Evolutionary conservation across 2,797 vertebrate species (phyloP).

Genomic region (Pipistrellus pygmaeus): DNA sequence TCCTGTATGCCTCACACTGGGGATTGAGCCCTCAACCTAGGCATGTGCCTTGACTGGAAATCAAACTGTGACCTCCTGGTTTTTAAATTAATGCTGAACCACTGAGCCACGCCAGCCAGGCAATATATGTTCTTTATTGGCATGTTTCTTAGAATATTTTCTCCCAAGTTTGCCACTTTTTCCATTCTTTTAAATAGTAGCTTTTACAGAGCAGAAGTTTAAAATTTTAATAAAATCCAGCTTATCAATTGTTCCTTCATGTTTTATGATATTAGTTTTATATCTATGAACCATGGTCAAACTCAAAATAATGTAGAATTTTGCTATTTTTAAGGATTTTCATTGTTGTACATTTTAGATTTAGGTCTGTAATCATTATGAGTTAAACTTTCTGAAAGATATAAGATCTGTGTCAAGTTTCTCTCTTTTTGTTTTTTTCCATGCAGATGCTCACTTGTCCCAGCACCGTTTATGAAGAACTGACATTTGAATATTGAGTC

Average conservation of each 20-base stretch:
- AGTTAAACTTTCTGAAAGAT: neutral
- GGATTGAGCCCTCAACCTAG: too few species aligned
- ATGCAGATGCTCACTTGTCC: neutral
- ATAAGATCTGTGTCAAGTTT: neutral
- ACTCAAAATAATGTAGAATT: neutral
- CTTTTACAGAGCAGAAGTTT: neutral
- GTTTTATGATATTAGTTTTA: neutral
- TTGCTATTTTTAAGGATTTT: neutral
- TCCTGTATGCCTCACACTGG: too few species aligned
- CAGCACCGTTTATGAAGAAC: neutral
- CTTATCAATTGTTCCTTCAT: neutral
- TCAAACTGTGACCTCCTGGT: too few species aligned
- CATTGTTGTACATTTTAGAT: neutral
- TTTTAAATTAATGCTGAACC: too few species aligned
- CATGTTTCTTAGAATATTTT: neutral
- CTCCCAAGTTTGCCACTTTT: neutral
- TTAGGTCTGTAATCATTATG: neutral
- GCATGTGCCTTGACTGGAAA: too few species aligned
- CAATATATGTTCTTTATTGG: neutral
- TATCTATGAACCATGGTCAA: neutral
- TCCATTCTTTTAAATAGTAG: neutral
- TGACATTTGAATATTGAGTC: neutral
- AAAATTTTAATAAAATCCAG: constrained; percentile 10
- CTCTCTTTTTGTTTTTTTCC: neutral
- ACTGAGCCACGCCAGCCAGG: too few species aligned